Base-by-base conservation (phyloP, 2,113 vertebrate species). In the Barnardius zonarius region DNA sequence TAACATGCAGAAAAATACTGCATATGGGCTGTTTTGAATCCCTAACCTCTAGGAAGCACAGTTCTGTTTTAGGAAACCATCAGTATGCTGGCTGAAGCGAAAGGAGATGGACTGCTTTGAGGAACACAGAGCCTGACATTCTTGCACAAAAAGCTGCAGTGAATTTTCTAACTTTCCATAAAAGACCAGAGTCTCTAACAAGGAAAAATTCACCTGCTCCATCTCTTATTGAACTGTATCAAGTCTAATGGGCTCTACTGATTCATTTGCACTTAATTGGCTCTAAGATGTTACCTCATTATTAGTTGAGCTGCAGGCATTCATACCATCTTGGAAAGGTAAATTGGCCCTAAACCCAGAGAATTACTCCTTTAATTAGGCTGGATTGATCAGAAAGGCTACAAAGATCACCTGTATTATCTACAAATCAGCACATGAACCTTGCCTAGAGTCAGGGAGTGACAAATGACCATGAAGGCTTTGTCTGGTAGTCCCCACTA, bases 281-380 rank as follows among this genome's bases (percentile, higher is more conserved):
- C 91, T 95, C 79, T 31, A 92, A 93, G 90, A 94, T 86, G 52
- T 91, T 93, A 70, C 90, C 95, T 97, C 95, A 92, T 96, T 96
- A 97, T 97, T 80, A 92, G 89, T 73, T 30, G 88, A 78, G 92
- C 95, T 88, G 69, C 48, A 87, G 92, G 92, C 95, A 96, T 96
- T 96, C 83, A 88, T 8, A 77, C 84, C 62, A 69, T 77, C 85
- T 80, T 57, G 75, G 88, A 92, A 96, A 95, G 51, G 91, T 86
- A 97, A 93, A 95, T 75, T 95, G 93, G 89, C 89, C 96, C 88
- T 30, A 52, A 92, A 96, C 13, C 54, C 39, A 72, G 76, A 30
- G 93, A 97, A 91, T 97, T 91, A 93, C 96, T 97, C 81, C 88
- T 97, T 94, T 97, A 97, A 98, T 98, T 96, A 96, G 83, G 79